These are phyloP conservation scores for Datnioides undecimradiatus DNA, from an alignment of 2,113 vertebrate species.

Conservation along the genomic window DNA sequence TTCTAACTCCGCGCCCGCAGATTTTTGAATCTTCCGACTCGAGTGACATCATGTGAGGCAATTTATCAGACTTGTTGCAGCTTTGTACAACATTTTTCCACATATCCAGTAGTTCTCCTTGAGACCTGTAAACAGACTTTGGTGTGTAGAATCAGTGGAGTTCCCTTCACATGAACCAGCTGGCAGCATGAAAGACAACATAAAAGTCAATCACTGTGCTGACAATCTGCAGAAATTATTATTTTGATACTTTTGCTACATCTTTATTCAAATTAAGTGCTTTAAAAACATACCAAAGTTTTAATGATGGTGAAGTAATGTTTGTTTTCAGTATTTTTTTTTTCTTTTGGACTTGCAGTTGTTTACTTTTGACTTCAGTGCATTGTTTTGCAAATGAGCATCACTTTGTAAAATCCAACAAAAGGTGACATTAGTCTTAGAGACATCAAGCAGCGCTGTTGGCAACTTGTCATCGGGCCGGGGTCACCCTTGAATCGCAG, in stretches of 20 bases:
- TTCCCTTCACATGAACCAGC: conserved; percentile 15
- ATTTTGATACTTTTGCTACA: conserved; percentile 32
- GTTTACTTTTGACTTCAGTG: conserved; percentile 20
- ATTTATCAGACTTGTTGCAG: too few relatives aligned
- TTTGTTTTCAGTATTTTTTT: too few relatives aligned
- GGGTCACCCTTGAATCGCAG: background rate
- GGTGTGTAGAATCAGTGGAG: background rate
- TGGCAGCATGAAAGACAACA: background rate
- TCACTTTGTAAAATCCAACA: conserved; percentile 1
- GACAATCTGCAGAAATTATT: background rate
- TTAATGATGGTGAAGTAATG: background rate
- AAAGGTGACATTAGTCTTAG: conserved; percentile 19
- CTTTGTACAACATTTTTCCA: background rate
- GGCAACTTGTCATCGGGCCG: background rate
- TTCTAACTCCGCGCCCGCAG: background rate
- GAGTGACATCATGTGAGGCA: background rate
- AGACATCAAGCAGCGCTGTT: conserved; percentile 4
- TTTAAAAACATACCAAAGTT: conserved; percentile 6
- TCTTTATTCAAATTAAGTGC: conserved; percentile 37
- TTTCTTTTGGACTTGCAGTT: background rate
- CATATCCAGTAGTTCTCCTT: background rate
- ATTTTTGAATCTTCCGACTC: background rate
- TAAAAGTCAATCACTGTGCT: too few relatives aligned
- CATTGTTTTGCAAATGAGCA: conserved; percentile 24
- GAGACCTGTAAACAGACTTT: background rate